Conservation (phyloP, 1,140 invertebrate genomes). For the Gonioctena quinquepunctata region DNA sequence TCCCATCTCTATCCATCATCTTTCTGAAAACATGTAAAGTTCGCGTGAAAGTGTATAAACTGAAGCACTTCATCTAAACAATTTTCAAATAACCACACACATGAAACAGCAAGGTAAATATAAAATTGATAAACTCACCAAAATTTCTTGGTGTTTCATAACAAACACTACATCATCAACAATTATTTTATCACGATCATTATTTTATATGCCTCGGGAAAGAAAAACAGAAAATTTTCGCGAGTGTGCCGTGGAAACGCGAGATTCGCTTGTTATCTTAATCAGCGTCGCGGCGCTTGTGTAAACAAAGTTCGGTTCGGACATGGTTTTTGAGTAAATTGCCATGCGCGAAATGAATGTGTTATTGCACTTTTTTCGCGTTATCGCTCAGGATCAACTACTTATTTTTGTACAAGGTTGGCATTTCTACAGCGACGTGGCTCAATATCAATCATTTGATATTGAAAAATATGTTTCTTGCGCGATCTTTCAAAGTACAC, state of each 20-base stretch:
- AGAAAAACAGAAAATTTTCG: neutral
- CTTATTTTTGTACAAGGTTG: neutral
- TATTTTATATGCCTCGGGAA: neutral
- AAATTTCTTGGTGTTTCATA: no score
- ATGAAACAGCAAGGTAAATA: no score
- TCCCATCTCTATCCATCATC: neutral
- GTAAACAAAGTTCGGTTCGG: constrained; percentile 9
- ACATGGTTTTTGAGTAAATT: constrained; percentile 8
- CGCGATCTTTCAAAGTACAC: no score
- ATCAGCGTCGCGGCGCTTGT: constrained; percentile 12
- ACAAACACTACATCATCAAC: neutral
- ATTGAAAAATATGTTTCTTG: no score
- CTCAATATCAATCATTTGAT: no score
- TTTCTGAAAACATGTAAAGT: neutral
- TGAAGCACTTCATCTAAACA: neutral
- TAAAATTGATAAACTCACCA: no score
- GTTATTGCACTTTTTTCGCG: constrained; percentile 6
- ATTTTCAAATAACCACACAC: neutral
- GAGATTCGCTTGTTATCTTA: constrained; percentile 19
- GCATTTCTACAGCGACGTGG: no score
- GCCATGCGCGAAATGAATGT: constrained; percentile 11
- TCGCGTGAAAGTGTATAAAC: neutral
- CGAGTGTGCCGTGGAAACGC: neutral
- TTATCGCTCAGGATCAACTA: neutral
- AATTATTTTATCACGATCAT: no score